Percentiles rank a stretch among this genome's conserved stretches.
These are phyloP conservation scores for Opisthocomus hoazin DNA, from an alignment of 2,113 vertebrate genomes.

Conservation along the genomic window DNA sequence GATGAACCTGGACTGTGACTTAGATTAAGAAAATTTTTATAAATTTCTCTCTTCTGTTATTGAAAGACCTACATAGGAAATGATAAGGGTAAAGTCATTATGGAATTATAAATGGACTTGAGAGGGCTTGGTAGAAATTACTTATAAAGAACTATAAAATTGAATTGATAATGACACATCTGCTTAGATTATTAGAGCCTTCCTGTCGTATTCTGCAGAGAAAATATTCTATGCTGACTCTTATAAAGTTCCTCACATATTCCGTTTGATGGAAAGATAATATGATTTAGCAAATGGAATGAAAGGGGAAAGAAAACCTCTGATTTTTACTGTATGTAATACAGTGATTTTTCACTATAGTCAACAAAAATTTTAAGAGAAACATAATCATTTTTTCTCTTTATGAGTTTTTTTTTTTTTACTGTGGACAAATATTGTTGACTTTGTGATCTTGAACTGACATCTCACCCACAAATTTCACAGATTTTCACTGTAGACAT, in stretches of 20 bases:
- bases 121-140: background rate
- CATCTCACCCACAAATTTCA: background rate
- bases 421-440: background rate
- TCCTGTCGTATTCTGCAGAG: background rate
- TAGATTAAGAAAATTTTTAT: background rate
- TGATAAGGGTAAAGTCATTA: background rate
- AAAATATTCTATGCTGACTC: background rate
- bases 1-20: background rate
- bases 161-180: background rate
- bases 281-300: background rate
- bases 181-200: background rate
- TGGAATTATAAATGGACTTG: background rate
- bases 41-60: background rate
- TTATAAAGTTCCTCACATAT: background rate
- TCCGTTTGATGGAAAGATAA: background rate
- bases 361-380: background rate
- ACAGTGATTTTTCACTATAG: background rate
- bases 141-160: background rate
- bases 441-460: background rate
- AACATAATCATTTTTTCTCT: background rate
- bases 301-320: background rate
- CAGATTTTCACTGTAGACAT: background rate
- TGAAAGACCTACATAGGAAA: background rate
- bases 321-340: background rate
- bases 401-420: background rate